Base-by-base conservation (phyloP, 1,140 invertebrate genomes). In the Teleogryllus occipitalis region DNA sequence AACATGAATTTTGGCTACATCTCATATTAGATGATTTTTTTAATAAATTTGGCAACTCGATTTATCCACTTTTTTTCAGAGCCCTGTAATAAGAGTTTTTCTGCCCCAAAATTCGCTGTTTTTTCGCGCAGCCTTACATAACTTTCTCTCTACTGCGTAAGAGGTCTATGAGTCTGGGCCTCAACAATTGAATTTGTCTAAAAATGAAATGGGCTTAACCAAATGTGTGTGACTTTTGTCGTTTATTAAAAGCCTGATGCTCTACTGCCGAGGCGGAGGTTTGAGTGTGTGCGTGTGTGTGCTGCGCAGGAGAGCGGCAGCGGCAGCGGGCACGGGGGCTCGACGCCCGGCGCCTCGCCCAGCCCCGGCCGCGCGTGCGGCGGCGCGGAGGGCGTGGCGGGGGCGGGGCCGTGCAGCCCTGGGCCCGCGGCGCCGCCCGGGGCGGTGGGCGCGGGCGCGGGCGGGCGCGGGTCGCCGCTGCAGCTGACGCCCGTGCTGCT, bases 401-500 rank as follows among this genome's bases (percentile, higher is more conserved):
- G 76, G 14, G 46, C 76, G 7, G 39, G 46, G 7, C 84, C 85
- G 8, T 87, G 87, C 81, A 84, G 84, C 78, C 65, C 82, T 84
- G 87, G 80, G 85, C 87, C 83, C 84, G 75, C 81, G 21, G 80
- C 82, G 76, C 84, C 85, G 10, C 54, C 76, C 7, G 76, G 76
- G 14, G 84, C 85, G 12, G 87, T 86, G 81, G 84, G 84, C 78
- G 65, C 82, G 84, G 87, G 80, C 85, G 87, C 83, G 84, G 75
- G 82, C 22, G 80, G 82, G 76, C 84, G 85, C 12, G 82, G 82
- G 39, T 84, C 83, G 75, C 92, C 91, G 27, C 90, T 91, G 0
- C 80, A 80, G 80, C 85, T 92, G 21, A 95, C 93, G 2, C 95
- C 94, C 3, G 90, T 93, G 7, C 88, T 97, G 8, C 87, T 93